Percentiles rank a stretch among this genome's conserved stretches.
Conservation (phyloP, 2,797 vertebrate species). For the Myotis myotis region DNA sequence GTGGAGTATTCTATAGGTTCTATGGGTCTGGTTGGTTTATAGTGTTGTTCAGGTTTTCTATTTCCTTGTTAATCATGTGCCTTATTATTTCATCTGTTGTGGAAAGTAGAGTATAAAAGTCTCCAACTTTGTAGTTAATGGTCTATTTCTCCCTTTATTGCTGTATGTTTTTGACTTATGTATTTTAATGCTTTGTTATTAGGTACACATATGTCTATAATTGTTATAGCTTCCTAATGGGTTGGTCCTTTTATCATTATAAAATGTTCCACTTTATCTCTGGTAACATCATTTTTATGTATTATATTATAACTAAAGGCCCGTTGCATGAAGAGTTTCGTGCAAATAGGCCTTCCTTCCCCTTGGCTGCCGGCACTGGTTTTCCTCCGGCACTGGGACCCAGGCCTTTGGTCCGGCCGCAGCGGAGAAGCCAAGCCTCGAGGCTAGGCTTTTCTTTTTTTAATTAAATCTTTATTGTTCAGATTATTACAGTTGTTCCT, state of each 20-base stretch:
- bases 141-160: not conserved
- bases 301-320: too few relatives aligned
- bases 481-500: too few relatives aligned
- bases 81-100: not conserved
- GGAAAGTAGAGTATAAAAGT: not conserved
- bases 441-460: too few relatives aligned
- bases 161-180: not conserved
- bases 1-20: not conserved
- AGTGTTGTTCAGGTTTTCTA: not conserved
- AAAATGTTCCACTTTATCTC: not conserved
- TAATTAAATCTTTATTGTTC: too few relatives aligned
- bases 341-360: too few relatives aligned
- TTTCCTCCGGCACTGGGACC: too few relatives aligned
- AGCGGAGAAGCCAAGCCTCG: too few relatives aligned
- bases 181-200: not conserved
- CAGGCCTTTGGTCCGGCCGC: too few relatives aligned
- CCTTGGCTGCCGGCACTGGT: too few relatives aligned
- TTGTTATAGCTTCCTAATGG: not conserved
- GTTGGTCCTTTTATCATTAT: not conserved
- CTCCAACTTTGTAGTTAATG: not conserved
- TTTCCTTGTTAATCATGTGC: not conserved
- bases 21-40: not conserved
- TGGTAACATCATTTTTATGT: not conserved
- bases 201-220: not conserved
- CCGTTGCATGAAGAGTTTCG: too few relatives aligned